These are phyloP conservation scores for Melanotaenia trifasciata DNA, from an alignment of 2,797 vertebrate species.

Conservation along the genomic window DNA sequence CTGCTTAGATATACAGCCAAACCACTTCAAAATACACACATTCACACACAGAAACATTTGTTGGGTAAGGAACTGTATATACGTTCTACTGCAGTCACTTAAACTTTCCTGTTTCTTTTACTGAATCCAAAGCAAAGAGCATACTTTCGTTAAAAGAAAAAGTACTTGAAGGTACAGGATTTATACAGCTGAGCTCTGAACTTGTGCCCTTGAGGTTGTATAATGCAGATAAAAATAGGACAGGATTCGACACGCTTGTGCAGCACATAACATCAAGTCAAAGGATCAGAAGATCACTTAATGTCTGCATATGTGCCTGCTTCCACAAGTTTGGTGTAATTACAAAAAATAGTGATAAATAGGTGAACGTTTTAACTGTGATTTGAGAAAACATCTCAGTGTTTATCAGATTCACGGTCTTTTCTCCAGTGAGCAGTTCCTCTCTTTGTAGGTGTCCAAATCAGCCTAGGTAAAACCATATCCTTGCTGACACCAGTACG, in stretches of 20 bases:
- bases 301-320: slow-evolving; percentile 10
- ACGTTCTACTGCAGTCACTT: slow-evolving; percentile 22
- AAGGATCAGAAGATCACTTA: slow-evolving; percentile 33
- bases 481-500: slow-evolving; percentile 50
- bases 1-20: slow-evolving; percentile 43
- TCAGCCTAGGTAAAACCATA: slow-evolving; percentile 43
- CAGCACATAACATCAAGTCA: slow-evolving; percentile 22
- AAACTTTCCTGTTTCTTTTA: slow-evolving; percentile 19
- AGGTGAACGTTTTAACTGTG: background rate
- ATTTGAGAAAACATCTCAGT: background rate
- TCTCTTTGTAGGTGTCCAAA: slow-evolving; percentile 21
- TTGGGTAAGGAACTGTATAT: slow-evolving; percentile 20
- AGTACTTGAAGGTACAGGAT: slow-evolving; percentile 16
- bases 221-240: slow-evolving; percentile 50
- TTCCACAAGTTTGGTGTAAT: slow-evolving; percentile 14
- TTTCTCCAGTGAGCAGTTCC: slow-evolving; percentile 9
- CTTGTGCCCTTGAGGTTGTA: slow-evolving; percentile 20
- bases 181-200: slow-evolving; percentile 30
- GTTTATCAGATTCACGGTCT: slow-evolving; percentile 18
- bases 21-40: slow-evolving; percentile 49
- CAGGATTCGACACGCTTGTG: slow-evolving; percentile 55
- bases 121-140: slow-evolving; percentile 43
- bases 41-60: slow-evolving; percentile 27
- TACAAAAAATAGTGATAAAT: slow-evolving; percentile 3
- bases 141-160: slow-evolving; percentile 13